Evolutionary conservation across 2,113 vertebrate genomes (phyloP), one percentile per base, ranked within the genome.

Genomic region (Galemys pyrenaicus): DNA sequence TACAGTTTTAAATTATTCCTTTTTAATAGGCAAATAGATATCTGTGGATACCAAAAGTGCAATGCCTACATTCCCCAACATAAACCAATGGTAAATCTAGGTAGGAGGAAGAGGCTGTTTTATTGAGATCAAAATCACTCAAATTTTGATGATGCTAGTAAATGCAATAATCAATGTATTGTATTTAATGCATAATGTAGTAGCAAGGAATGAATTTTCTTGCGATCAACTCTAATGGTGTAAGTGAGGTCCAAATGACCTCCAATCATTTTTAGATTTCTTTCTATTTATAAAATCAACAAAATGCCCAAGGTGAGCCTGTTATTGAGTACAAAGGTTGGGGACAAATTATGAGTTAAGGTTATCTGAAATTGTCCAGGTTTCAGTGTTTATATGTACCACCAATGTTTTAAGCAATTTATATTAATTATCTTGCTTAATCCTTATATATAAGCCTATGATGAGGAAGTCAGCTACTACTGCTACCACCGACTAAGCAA

Each of bases 1-100:
- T n/a, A n/a, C n/a, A n/a, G n/a, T n/a, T n/a, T n/a, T n/a, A n/a
- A n/a, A n/a, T n/a, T n/a, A 44, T 5, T 44, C 44, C 22, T 71
- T 60, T 88, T 94, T 85, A 80, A 70, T 37, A 80, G 51, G 8
- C n/a, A 94, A 82, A 54, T 89, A 91, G 44, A 58, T 68, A 83
- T 58, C 73, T 95, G 35, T 81, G 74, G 64, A 51, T 8, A 58
- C 41, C 56, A 71, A 71, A 39, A 77, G 41, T 56, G 39, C 2
- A 78, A 46, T 82, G 32, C 30, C n/a, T 75, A 82, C n/a, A 92
- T 44, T 54, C 26, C 77, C 37, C 19, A 70, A 91, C 86, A 79
- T 82, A 24, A 62, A 41, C 82, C 41, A 64, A 10, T 92, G 15
- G 58, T 73, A 89, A 88, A 85, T 15, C 28, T 44, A 81, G 54